phyloP scores from a whole-genome alignment of 2,113 vertebrate species.

The Acanthochromis polyacanthus region DNA sequence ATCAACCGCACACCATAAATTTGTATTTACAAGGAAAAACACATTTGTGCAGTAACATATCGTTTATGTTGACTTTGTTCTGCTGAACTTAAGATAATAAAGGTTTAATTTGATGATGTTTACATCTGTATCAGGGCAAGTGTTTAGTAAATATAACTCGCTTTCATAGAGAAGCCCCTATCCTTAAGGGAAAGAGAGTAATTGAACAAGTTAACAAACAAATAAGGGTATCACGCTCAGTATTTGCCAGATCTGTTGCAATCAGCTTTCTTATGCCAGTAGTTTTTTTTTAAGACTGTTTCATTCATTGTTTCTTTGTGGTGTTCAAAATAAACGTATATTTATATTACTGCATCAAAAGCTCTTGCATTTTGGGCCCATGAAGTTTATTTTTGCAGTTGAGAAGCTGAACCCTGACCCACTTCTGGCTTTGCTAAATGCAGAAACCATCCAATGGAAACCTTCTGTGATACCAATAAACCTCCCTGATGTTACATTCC shows the following conservation, averaged over 20 bases:
- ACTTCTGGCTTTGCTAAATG: constrained; percentile 43
- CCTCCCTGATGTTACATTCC: constrained; percentile 30
- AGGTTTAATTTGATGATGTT: neutral
- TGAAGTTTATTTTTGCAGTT: neutral
- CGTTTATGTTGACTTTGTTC: too few species aligned
- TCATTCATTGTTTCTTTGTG: neutral
- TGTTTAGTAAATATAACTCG: neutral
- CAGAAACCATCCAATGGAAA: constrained; percentile 50
- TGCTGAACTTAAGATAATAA: neutral
- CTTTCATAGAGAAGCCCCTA: neutral
- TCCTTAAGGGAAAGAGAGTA: neutral
- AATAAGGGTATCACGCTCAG: too few species aligned
- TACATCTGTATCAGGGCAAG: neutral
- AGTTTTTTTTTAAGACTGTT: neutral
- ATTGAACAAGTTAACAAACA: neutral
- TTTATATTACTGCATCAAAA: neutral
- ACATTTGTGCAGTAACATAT: too few species aligned
- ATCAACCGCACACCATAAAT: neutral
- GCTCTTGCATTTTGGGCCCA: neutral
- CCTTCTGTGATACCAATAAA: constrained; percentile 43
- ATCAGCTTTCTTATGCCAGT: too few species aligned
- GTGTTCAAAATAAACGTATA: neutral
- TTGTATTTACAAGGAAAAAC: too few species aligned
- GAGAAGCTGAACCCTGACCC: constrained; percentile 12
- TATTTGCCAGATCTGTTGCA: too few species aligned